phyloP scores from a whole-genome alignment of 2,797 vertebrate species.

The Graptemys geographica region DNA sequence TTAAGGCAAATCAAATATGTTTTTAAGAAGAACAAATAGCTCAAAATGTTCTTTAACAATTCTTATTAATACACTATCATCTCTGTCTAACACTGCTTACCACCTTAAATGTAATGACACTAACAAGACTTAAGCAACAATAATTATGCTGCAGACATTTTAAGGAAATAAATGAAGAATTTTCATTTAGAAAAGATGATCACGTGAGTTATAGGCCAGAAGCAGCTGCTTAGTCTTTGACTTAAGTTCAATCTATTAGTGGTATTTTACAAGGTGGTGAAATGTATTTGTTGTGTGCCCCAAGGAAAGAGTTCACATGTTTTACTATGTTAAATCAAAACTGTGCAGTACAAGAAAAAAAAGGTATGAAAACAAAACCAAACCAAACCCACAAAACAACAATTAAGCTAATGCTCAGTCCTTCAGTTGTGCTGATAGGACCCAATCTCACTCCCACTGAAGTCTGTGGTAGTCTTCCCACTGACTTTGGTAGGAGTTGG shows the following conservation, averaged over 20 bases:
- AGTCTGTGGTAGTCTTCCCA: background rate
- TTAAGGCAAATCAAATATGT: background rate
- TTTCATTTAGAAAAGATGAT: background rate
- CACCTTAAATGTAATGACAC: background rate
- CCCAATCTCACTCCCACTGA: background rate
- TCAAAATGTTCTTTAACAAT: background rate
- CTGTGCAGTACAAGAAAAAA: conserved; percentile 9
- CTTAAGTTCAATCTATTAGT: background rate
- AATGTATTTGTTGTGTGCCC: background rate
- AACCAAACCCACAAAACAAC: background rate
- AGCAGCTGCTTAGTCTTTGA: background rate
- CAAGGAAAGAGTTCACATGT: background rate
- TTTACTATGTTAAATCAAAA: background rate
- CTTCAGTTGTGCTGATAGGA: background rate
- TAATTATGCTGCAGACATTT: conserved; percentile 12
- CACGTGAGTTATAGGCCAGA: background rate
- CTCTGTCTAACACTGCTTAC: background rate
- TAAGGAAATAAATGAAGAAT: background rate
- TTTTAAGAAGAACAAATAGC: background rate
- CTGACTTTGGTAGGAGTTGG: background rate
- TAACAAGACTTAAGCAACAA: background rate
- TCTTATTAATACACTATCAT: background rate
- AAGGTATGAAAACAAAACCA: background rate
- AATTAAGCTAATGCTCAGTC: background rate
- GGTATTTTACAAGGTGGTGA: background rate